Evolutionary conservation across 2,113 vertebrate species (phyloP).

Genomic region (Cavia porcellus): DNA sequence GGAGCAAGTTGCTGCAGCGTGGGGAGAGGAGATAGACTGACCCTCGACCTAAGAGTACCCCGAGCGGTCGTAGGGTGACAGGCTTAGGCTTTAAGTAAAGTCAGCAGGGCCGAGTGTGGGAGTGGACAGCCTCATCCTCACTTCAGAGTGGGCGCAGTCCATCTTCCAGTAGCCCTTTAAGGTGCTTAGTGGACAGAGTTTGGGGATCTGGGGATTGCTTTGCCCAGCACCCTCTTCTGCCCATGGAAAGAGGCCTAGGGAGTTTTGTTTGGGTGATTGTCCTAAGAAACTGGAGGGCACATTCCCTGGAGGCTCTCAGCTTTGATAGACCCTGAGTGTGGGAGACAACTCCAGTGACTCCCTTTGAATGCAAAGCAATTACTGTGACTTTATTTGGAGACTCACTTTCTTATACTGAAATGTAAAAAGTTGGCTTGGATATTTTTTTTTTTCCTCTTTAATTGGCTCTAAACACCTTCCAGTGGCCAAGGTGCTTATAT

Average conservation of each 20-base stretch:
- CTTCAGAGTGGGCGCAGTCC: background rate
- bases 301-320: background rate
- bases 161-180: background rate
- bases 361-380: no score
- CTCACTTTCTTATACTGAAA: no score
- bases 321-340: background rate
- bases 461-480: no score
- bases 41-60: background rate
- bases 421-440: no score
- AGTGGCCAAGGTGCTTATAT: no score
- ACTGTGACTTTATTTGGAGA: no score
- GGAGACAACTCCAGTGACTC: no score
- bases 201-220: background rate
- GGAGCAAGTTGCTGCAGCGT: background rate
- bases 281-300: background rate
- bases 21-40: background rate
- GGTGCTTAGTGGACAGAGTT: background rate
- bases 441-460: no score
- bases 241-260: background rate
- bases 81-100: background rate
- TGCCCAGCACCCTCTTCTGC: background rate
- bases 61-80: background rate
- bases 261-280: background rate
- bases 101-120: background rate
- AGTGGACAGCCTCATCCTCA: background rate